Evolutionary conservation across 2,797 vertebrate genomes (phyloP), one percentile per base, ranked within the genome.

Genomic region (Sebastolobus alascanus): DNA sequence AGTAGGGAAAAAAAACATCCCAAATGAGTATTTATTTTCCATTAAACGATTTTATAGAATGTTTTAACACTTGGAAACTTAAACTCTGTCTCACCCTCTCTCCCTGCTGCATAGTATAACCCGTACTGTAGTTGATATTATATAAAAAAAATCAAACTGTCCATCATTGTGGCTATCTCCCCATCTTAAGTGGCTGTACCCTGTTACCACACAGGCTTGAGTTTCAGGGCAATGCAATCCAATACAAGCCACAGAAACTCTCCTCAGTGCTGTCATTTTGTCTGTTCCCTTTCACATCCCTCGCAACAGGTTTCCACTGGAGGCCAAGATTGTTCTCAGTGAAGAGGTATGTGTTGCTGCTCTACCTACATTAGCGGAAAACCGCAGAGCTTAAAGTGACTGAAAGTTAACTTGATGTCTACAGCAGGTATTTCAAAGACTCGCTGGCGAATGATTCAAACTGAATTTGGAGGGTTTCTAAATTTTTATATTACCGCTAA

Each of bases 101-200:
- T 59, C 75, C 38, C 29, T 69, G 38, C 46, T 61, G 52, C 81
- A 60, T 73, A 58, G 79, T 86, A 84, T 85, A 83, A 87, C 79
- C 69, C 46, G 20, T 8, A 52, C 8, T 52, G 50, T 60, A 87
- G 85, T 92, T 93, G 86, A 94, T 93, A 94, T 94, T 91, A 92
- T 93, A 94, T 94, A 90, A 92, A 95, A 94, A 46, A 54, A 92
- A 94, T 95, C 87, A 46, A 96, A 93, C 84, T 83, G 90, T 93
- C 94, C 88, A 92, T 95, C 94, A 95, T 89, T 67, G 14, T 46
- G 85, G 90, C 91, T 95, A 96, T 96, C 95, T 91, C 69, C 83
- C 91, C 93, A 96, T 96, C 95, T 96, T 95, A 96, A 95, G 94
- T 96, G 95, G 95, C 95, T 94, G 92, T 94, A 94, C 95, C 92